These are phyloP conservation scores for Ganaspis sp. DNA, from an alignment of 1,140 invertebrate genomes.

Conservation along the genomic window DNA sequence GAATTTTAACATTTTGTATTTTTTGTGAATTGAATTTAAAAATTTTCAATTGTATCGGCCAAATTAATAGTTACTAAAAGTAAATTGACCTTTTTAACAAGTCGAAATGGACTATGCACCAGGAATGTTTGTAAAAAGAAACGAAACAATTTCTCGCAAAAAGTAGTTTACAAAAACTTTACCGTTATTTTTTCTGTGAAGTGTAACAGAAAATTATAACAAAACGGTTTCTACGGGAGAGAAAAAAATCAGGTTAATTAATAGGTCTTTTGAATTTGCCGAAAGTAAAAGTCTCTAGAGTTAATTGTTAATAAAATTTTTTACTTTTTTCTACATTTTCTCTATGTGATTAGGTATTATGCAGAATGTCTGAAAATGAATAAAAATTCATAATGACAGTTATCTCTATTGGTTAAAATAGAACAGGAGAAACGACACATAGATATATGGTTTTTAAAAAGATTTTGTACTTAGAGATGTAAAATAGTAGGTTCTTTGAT, in stretches of 20 bases:
- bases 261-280: not conserved
- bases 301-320: not conserved
- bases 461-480: not conserved
- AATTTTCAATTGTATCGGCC: no score
- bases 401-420: not conserved
- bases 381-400: not conserved
- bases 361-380: not conserved
- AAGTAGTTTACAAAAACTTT: not conserved
- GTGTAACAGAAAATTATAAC: not conserved
- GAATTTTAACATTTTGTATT: no score
- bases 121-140: no score
- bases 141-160: not conserved
- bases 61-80: no score
- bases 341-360: not conserved
- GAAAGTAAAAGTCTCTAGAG: not conserved
- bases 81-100: no score
- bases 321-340: not conserved
- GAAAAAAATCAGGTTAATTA: conserved; percentile 1
- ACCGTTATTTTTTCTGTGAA: not conserved
- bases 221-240: not conserved
- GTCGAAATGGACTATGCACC: no score
- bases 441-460: not conserved
- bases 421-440: not conserved
- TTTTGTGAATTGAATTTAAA: no score
- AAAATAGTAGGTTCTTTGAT: not conserved